These are phyloP conservation scores for Oeneis ivallda DNA, from an alignment of 2,888 invertebrate species.

Conservation along the genomic window DNA sequence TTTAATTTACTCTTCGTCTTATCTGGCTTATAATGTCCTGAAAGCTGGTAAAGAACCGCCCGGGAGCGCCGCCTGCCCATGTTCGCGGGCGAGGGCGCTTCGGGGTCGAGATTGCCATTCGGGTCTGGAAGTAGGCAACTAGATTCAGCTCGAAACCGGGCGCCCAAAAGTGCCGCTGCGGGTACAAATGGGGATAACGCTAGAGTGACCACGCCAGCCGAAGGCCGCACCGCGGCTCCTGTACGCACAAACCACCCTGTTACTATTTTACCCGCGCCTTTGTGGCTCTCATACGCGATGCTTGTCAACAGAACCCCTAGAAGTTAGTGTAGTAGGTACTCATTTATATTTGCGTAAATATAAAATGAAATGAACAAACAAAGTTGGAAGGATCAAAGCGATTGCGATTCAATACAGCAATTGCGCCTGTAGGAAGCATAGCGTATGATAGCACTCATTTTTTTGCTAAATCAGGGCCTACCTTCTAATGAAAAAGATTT, in stretches of 20 bases:
- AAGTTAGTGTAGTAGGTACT: conserved; percentile 31
- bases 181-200: conserved; percentile 83
- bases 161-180: conserved; percentile 90
- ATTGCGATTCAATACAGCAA: conserved; percentile 23
- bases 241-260: conserved; percentile 80
- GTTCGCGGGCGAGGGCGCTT: conserved; percentile 91
- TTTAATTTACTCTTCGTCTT: conserved; percentile 96
- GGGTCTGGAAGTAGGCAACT: conserved; percentile 91
- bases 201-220: conserved; percentile 83
- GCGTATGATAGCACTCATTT: conserved; percentile 41
- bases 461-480: conserved; percentile 31
- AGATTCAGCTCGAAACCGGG: conserved; percentile 90
- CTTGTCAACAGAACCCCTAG: conserved; percentile 18
- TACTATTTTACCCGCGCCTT: conserved; percentile 50
- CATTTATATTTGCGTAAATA: conserved; percentile 12
- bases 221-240: conserved; percentile 82
- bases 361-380: conserved; percentile 9
- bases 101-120: conserved; percentile 90
- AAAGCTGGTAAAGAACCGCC: conserved; percentile 97
- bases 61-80: conserved; percentile 95
- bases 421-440: conserved; percentile 32
- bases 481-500: conserved; percentile 39
- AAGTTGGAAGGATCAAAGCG: conserved; percentile 23
- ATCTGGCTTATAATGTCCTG: conserved; percentile 97
- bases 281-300: conserved; percentile 39